phyloP scores from a whole-genome alignment of 2,888 invertebrate genomes.

The Sarcophaga subvicina region DNA sequence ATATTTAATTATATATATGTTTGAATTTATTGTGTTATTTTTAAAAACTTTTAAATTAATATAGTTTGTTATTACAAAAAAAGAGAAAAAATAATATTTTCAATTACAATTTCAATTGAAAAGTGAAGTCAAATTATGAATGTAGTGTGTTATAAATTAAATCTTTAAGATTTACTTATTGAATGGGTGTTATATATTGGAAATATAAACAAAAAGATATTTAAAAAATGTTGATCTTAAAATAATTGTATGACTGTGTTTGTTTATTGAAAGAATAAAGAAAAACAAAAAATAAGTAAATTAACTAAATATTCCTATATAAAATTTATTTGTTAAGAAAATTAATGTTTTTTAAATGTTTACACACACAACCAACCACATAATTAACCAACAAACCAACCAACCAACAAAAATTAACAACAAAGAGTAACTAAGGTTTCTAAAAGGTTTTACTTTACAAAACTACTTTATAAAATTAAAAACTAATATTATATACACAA shows the following conservation, averaged over 20 bases:
- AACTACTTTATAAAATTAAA: constrained; percentile 6
- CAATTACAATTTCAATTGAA: not conserved
- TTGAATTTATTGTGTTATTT: not conserved
- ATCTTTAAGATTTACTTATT: constrained; percentile 39
- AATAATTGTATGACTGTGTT: constrained; percentile 52
- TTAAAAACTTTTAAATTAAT: not conserved
- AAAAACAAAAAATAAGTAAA: not conserved
- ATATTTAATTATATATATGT: not conserved
- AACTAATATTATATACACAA: constrained; percentile 32
- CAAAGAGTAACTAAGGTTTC: constrained; percentile 21
- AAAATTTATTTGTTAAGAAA: constrained; percentile 13
- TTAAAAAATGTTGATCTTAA: not conserved
- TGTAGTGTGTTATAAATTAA: constrained; percentile 32
- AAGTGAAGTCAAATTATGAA: constrained; percentile 36
- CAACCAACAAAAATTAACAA: constrained; percentile 21
- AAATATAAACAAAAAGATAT: constrained; percentile 23
- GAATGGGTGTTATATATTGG: constrained; percentile 13
- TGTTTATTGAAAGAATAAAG: constrained; percentile 34
- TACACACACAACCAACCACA: constrained; percentile 31
- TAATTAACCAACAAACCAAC: constrained; percentile 9
- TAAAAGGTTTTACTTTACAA: not conserved
- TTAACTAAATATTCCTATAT: not conserved
- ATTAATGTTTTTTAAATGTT: constrained; percentile 62
- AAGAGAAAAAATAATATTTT: not conserved
- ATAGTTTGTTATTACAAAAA: not conserved